phyloP scores from a whole-genome alignment of 1,140 invertebrate genomes.

The Eurosta solidaginis region DNA sequence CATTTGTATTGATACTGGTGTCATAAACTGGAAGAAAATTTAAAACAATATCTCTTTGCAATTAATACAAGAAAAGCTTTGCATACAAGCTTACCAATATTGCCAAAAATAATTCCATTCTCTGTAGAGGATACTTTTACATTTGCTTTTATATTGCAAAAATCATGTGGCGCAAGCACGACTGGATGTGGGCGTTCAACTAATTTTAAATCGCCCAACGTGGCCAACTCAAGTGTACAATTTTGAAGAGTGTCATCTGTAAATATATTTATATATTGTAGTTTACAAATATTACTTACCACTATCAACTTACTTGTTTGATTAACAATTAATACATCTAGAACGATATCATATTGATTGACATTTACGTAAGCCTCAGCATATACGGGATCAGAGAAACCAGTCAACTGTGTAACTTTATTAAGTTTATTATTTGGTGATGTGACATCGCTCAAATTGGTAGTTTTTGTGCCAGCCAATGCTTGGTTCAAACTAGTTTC shows the following conservation, averaged over 20 bases:
- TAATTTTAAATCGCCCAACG: slow-evolving; percentile 94
- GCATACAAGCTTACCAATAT: slow-evolving; percentile 76
- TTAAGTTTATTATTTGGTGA: slow-evolving; percentile 70
- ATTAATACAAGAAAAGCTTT: neutral
- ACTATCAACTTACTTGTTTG: slow-evolving; percentile 75
- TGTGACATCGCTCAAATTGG: slow-evolving; percentile 61
- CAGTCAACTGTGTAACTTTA: slow-evolving; percentile 98
- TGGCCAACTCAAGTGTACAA: slow-evolving; percentile 96
- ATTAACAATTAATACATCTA: slow-evolving; percentile 98
- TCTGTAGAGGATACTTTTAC: slow-evolving; percentile 96
- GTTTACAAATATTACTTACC: neutral
- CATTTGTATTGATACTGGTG: slow-evolving; percentile 90
- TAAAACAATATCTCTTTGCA: neutral
- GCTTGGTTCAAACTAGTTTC: slow-evolving; percentile 94
- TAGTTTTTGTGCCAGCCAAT: slow-evolving; percentile 68
- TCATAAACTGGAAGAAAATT: slow-evolving; percentile 79
- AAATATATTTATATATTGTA: neutral
- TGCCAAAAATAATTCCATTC: slow-evolving; percentile 99
- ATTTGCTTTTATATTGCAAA: slow-evolving; percentile 97
- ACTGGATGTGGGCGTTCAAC: slow-evolving; percentile 97
- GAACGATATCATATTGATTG: slow-evolving; percentile 97
- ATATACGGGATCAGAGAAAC: slow-evolving; percentile 99
- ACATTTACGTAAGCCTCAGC: slow-evolving; percentile 99
- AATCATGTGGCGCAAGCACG: slow-evolving; percentile 94
- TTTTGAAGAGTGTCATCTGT: slow-evolving; percentile 92